phyloP scores from a whole-genome alignment of 2,797 vertebrate genomes.

The Poecilia wingei region DNA sequence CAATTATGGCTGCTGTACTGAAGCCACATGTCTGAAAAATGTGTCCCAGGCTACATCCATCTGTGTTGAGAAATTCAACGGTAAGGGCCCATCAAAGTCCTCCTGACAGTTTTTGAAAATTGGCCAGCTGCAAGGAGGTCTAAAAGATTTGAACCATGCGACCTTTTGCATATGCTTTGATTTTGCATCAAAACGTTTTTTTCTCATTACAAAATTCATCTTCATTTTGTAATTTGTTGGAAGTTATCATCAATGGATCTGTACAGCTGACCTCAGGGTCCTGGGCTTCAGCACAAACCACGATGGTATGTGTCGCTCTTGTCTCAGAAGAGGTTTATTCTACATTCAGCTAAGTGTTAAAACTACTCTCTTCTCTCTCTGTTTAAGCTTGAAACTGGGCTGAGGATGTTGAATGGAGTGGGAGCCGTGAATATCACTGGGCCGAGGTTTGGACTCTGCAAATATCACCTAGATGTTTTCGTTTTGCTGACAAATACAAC shows the following conservation, averaged over 20 bases:
- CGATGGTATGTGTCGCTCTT: slow-evolving; percentile 1
- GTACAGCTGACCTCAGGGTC: rapidly evolving
- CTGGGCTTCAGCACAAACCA: neutral
- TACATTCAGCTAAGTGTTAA: neutral
- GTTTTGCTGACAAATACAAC: neutral
- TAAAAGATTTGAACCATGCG: too few relatives aligned
- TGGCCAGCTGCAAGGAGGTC: neutral
- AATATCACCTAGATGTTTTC: neutral
- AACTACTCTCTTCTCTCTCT: neutral
- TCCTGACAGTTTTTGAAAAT: neutral
- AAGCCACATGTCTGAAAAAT: slow-evolving; percentile 45
- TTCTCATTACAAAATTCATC: neutral
- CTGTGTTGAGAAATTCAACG: slow-evolving; percentile 59
- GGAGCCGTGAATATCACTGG: neutral
- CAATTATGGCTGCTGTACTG: slow-evolving; percentile 50
- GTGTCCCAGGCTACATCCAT: slow-evolving; percentile 48
- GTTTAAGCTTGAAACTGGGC: neutral
- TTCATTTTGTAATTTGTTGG: neutral
- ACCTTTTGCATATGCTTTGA: neutral
- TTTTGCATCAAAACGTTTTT: neutral
- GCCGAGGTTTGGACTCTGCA: neutral
- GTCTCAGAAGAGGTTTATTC: neutral
- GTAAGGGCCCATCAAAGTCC: slow-evolving; percentile 30
- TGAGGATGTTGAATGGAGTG: neutral
- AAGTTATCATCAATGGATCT: slow-evolving; percentile 56